Evolutionary conservation across 2,113 vertebrate genomes (phyloP).

Genomic region (Capricornis sumatraensis): DNA sequence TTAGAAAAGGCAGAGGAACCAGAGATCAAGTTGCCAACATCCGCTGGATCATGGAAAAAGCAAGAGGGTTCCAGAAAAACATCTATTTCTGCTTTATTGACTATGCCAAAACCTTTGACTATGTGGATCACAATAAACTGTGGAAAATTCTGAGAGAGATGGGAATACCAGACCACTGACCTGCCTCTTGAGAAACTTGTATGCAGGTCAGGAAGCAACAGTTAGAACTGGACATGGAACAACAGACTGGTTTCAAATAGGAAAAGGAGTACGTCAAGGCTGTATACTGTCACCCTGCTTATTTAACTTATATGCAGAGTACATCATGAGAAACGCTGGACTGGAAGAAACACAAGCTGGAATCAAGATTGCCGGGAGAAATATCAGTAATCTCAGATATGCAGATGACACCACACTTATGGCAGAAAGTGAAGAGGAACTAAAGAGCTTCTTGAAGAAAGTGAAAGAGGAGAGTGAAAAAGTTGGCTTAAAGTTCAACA

Average conservation of each 20-base stretch:
- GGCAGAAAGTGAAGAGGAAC: too few relatives aligned
- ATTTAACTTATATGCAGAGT: background rate
- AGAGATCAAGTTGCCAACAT: background rate
- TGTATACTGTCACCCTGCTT: background rate
- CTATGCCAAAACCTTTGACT: fast-evolving
- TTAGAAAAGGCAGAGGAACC: background rate
- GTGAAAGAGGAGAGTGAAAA: too few relatives aligned
- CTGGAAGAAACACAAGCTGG: background rate
- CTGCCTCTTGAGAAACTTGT: background rate
- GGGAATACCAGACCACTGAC: background rate
- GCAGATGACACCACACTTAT: background rate
- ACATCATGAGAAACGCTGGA: background rate
- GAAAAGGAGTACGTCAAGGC: background rate
- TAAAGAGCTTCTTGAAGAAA: too few relatives aligned
- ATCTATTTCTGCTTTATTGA: background rate
- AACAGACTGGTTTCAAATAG: background rate
- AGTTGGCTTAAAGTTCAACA: too few relatives aligned
- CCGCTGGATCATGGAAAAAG: fast-evolving
- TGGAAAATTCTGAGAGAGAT: background rate
- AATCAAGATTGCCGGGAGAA: background rate
- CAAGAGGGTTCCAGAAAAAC: background rate
- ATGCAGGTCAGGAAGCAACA: background rate
- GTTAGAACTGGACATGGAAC: background rate
- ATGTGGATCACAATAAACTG: fast-evolving
- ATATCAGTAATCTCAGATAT: background rate